Evolutionary conservation across 2,888 invertebrate genomes (phyloP).

Genomic region (Incurvaria masculella): DNA sequence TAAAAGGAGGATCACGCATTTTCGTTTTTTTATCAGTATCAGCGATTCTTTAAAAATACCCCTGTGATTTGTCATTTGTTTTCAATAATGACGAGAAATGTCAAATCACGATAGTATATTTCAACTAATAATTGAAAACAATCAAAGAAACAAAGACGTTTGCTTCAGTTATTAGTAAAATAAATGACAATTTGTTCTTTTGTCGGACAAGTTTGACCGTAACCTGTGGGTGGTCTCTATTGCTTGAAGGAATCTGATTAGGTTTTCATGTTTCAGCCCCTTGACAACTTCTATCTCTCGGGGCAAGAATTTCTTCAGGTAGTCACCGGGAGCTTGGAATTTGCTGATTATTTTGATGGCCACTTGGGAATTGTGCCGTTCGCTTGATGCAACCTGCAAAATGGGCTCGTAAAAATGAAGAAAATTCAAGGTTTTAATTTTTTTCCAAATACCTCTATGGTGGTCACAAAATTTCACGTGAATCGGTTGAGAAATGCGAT

Average conservation of each 20-base stretch:
- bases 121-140: background rate
- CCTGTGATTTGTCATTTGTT: too few species aligned
- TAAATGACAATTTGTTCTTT: background rate
- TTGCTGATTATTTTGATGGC: constrained; percentile 84
- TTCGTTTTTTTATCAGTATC: too few species aligned
- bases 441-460: too few species aligned
- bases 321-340: constrained; percentile 77
- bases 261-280: constrained; percentile 73
- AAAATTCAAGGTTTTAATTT: too few species aligned
- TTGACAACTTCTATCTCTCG: constrained; percentile 82
- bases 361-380: constrained; percentile 68
- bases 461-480: too few species aligned
- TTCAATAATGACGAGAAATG: background rate
- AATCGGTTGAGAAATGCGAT: too few species aligned
- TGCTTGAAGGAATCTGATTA: constrained; percentile 77
- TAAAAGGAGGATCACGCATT: too few species aligned
- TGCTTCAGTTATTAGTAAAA: background rate
- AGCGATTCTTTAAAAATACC: too few species aligned
- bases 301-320: constrained; percentile 75
- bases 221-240: constrained; percentile 83
- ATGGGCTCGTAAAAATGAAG: too few species aligned
- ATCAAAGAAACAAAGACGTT: background rate
- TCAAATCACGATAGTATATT: background rate
- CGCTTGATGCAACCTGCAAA: constrained; percentile 68
- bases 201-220: constrained; percentile 4